Evolutionary conservation across 2,888 invertebrate species (phyloP), one percentile per base, ranked within the genome.

Genomic region (Elysia crispata): DNA sequence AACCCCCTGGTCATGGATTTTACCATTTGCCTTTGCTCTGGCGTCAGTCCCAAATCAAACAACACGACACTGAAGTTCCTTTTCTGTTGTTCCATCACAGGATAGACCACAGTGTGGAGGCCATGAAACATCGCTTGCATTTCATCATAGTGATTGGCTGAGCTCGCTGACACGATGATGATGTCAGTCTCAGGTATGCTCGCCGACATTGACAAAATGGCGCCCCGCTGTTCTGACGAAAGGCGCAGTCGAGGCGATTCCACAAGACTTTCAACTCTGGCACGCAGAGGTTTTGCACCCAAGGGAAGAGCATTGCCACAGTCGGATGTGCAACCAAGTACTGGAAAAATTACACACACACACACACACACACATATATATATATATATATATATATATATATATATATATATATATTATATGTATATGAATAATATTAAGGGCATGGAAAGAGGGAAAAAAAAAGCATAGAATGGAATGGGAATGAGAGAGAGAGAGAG

Each of bases 81-180:
- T 41, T 41, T 41, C 41, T 41, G 41, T 20, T 74, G 30, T 0
- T 66, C n/a, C 69, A 77, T 15, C 41, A 54, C 41, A 23, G 77
- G 77, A 25, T 57, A 77, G 25, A 77, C 77, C 5, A 69, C 23
- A 8, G 20, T 57, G 33, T 77, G 77, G 1, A 77, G 57, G 0
- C 41, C 31, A 33, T 70, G 57, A 18, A 77, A n/a, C 77, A 77
- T 67, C 3, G 77, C 77, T 49, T 77, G 77, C 69, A 77, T 50
- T 54, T 77, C 77, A 6, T 67, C 41, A 31, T 67, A 77, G n/a
- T 77, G 77, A 23, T 77, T 60, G n/a, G 30, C 6, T 0, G 77
- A 77, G 23, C n/a, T n/a, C 18, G 77, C 77, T 13, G 69, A 18
- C 1, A 77, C 0, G 3, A 77, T 30, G 41, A 77, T 69, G 57